Evolutionary conservation across 2,888 invertebrate species (phyloP), one percentile per base, ranked within the genome.

Genomic region (Boloria euphrosyne): DNA sequence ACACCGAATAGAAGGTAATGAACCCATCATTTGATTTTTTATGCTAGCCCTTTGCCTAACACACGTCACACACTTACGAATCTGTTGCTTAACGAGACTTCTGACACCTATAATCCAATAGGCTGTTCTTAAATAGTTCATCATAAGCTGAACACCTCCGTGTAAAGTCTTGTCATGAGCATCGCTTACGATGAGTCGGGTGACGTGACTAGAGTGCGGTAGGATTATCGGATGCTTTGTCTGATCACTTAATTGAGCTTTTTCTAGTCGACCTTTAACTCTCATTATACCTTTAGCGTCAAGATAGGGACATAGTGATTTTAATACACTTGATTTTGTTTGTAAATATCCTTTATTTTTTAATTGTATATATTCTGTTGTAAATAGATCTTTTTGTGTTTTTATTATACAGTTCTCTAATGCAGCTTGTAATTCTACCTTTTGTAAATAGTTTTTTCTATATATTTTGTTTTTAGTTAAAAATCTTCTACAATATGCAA

Each of bases 171-270:
- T 69, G 14, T 60, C 6, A 62, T 75, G 75, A 27, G 76, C 75
- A 7, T 77, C 74, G 4, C 63, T 62, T 18, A 77, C n/a, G 2
- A 78, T 60, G 1, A 76, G 54, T 6, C 61, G 62, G 38, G 73
- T 72, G 0, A 80, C 27, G 10, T 60, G 63, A 7, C 67, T 70
- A 6, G 71, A 67, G 27, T 69, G 68, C 0, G 72, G 71, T 18
- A 79, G 31, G 43, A 79, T 71, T 5, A 74, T 69, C 2, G 75
- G 75, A 61, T 76, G 72, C 53, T 74, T 73, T 16, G 31, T 64
- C 1, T 70, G 46, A 5, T 65, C 55, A 16, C 51, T 14, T 16
- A 74, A n/a, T 27, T 66, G 38, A 43, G 75, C 66, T n/a, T 69
- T 44, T 44, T 69, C 66, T 10, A 77, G 46, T 14, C 75, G 60